phyloP scores from a whole-genome alignment of 2,888 invertebrate genomes.

The Folsomia manolachei region DNA sequence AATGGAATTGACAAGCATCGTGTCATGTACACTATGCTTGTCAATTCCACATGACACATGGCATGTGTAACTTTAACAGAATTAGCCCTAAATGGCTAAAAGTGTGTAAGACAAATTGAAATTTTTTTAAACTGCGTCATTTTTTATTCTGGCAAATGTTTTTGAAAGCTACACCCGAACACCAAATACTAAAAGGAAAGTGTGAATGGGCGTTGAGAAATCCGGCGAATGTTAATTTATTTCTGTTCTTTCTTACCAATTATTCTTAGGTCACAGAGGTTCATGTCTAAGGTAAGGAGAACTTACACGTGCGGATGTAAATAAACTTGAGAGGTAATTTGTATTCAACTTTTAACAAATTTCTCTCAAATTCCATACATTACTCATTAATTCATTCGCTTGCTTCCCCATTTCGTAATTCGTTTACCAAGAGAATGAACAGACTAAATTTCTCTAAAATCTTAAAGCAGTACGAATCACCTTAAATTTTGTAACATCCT shows the following conservation, averaged over 20 bases:
- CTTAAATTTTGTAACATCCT: no score
- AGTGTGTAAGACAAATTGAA: neutral
- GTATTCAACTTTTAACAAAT: slow-evolving; percentile 3
- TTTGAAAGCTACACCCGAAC: neutral
- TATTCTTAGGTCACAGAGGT: neutral
- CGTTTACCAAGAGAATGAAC: no score
- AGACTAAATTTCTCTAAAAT: no score
- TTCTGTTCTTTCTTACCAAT: neutral
- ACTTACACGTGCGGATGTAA: neutral
- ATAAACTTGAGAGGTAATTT: neutral
- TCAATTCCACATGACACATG: no score
- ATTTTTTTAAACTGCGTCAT: neutral
- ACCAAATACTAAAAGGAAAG: neutral
- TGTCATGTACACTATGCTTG: no score
- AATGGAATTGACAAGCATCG: no score
- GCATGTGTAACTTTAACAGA: no score
- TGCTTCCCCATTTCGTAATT: neutral
- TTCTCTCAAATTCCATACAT: neutral
- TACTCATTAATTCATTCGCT: neutral
- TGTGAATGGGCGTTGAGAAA: neutral
- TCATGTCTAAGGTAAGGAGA: neutral
- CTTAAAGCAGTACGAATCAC: no score
- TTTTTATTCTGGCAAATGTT: neutral
- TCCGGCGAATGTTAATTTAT: neutral
- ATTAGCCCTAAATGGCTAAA: neutral